Percentiles rank a stretch among this genome's conserved stretches.
phyloP scores from a whole-genome alignment of 53 echinoderm and acorn worm genomes.

The Crossaster papposus region DNA sequence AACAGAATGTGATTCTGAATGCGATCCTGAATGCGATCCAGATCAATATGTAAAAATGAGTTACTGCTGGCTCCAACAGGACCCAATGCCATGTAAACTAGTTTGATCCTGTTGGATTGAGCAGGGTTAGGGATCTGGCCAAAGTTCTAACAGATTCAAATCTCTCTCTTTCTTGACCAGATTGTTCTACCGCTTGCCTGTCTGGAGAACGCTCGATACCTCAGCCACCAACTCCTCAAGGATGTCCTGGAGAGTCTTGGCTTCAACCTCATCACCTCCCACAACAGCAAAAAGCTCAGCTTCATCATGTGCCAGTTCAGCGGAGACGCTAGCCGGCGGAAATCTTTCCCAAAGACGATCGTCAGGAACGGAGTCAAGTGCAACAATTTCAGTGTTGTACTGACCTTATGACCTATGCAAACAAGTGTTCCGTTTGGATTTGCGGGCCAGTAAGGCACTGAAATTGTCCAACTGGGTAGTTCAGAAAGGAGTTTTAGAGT shows the following conservation, averaged over 20 bases:
- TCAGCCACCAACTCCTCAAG: conserved; percentile 70
- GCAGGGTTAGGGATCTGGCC: background rate
- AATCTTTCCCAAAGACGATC: conserved; percentile 36
- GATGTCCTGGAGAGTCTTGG: conserved; percentile 76
- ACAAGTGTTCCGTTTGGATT: background rate
- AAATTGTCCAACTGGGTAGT: too few species aligned
- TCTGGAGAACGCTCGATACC: conserved; percentile 84
- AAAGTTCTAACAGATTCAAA: background rate
- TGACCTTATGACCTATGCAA: conserved; percentile 24
- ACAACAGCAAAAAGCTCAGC: conserved; percentile 82
- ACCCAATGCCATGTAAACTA: too few species aligned
- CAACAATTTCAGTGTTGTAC: conserved; percentile 85
- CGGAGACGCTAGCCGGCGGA: conserved; percentile 11
- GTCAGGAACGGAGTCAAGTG: conserved; percentile 76
- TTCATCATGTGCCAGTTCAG: conserved; percentile 78
- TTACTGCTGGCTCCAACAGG: too few species aligned
- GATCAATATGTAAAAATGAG: too few species aligned
- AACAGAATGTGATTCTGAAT: too few species aligned
- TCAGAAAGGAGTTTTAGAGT: too few species aligned
- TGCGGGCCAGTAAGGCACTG: background rate
- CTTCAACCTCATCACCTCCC: conserved; percentile 66
- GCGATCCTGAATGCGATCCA: too few species aligned
- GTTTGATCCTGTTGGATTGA: too few species aligned
- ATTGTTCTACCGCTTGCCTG: conserved; percentile 85
- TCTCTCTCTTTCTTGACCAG: conserved; percentile 35